These are phyloP conservation scores for Python bivittatus DNA, from an alignment of 2,113 vertebrate species.

Conservation along the genomic window DNA sequence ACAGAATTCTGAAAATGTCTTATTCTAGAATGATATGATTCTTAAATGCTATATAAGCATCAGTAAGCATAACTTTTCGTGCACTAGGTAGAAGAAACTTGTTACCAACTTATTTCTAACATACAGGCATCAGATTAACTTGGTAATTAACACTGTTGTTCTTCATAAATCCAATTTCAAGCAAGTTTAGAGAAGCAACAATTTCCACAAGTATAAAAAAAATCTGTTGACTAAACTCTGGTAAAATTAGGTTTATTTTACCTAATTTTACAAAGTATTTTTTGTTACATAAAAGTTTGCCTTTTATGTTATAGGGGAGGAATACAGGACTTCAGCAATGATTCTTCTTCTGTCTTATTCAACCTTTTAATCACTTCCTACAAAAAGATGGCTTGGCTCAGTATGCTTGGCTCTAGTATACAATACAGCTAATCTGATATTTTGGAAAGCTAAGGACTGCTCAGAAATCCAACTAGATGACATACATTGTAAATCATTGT, in stretches of 20 bases:
- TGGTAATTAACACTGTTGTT: not conserved
- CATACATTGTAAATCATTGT: not conserved
- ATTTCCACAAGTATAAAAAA: not conserved
- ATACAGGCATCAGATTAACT: not conserved
- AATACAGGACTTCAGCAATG: not conserved
- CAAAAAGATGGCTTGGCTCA: too few relatives aligned
- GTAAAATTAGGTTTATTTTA: not conserved
- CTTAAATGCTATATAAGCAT: not conserved
- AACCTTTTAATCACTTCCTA: not conserved
- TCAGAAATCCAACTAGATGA: not conserved
- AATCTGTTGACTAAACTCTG: not conserved
- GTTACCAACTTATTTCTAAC: not conserved
- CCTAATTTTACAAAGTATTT: not conserved
- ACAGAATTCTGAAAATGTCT: not conserved
- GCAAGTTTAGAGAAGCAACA: not conserved
- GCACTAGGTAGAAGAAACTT: not conserved
- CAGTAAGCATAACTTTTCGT: not conserved
- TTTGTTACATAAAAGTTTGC: not conserved
- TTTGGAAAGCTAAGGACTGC: not conserved
- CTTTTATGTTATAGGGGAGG: not conserved
- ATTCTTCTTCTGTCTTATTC: not conserved
- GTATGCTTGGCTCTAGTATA: not conserved
- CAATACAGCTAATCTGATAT: not conserved
- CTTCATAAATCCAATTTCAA: not conserved
- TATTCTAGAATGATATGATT: not conserved